These are phyloP conservation scores for Sphaeramia orbicularis DNA, from an alignment of 2,797 vertebrate genomes.

Conservation along the genomic window DNA sequence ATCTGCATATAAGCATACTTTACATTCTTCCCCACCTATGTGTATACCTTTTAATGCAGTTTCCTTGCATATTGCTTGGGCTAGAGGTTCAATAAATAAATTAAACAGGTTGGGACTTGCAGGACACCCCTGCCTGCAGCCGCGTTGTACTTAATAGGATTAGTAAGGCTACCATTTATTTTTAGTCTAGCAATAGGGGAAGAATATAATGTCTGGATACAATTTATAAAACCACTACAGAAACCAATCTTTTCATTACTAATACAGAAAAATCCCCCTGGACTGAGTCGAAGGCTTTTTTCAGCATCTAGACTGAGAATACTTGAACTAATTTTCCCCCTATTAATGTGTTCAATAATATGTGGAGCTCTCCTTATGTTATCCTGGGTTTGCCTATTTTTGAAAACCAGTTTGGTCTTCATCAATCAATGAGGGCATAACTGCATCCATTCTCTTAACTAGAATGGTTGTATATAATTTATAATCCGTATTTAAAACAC, in stretches of 20 bases:
- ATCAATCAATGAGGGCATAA: conserved; percentile 1
- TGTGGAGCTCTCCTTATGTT: not conserved
- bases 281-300: conserved; percentile 1
- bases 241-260: conserved; percentile 2
- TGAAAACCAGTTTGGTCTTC: conserved; percentile 15
- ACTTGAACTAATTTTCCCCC: not conserved
- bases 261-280: not conserved
- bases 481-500: conserved; percentile 2
- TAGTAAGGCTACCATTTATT: not conserved
- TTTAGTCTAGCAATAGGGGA: not conserved
- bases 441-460: not conserved
- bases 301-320: not conserved
- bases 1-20: not conserved
- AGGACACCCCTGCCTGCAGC: not conserved
- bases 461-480: not conserved
- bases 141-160: not conserved
- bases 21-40: not conserved
- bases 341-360: not conserved
- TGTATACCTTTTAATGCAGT: not conserved
- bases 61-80: not conserved
- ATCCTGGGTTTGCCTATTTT: conserved; percentile 14
- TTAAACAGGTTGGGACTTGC: not conserved
- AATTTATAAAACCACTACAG: not conserved
- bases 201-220: not conserved
- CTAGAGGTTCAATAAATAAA: not conserved